phyloP scores from a whole-genome alignment of 2,113 vertebrate genomes.

The Gila orcuttii region DNA sequence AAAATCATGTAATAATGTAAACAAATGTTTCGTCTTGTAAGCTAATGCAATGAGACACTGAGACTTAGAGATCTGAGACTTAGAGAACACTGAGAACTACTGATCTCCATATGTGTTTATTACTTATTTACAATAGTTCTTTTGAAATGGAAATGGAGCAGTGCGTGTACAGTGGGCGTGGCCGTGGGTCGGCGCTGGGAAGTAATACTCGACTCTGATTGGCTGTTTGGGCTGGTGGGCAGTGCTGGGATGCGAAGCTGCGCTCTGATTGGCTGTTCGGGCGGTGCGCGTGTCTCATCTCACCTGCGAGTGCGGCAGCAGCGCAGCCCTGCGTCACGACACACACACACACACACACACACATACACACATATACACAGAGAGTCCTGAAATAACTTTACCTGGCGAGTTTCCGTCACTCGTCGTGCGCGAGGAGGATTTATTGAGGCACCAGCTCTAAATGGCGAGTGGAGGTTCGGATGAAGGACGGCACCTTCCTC shows the following conservation, averaged over 20 bases:
- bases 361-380: too few relatives aligned
- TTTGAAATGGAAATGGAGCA: not conserved
- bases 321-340: slow-evolving; percentile 61
- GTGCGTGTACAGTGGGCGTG: not conserved
- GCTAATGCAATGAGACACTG: too few relatives aligned
- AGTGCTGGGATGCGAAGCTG: not conserved
- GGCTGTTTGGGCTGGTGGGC: not conserved
- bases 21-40: too few relatives aligned
- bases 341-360: slow-evolving; percentile 6
- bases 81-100: too few relatives aligned
- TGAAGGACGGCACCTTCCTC: slow-evolving; percentile 64
- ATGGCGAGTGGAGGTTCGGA: slow-evolving; percentile 87
- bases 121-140: not conserved
- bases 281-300: slow-evolving; percentile 52
- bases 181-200: not conserved
- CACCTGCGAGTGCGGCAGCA: slow-evolving; percentile 61
- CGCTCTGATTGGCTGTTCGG: slow-evolving; percentile 53
- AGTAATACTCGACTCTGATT: not conserved
- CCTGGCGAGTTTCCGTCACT: not conserved
- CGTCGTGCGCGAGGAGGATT: not conserved
- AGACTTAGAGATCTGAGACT: too few relatives aligned
- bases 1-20: too few relatives aligned
- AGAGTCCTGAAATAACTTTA: slow-evolving; percentile 40
- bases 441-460: slow-evolving; percentile 63
- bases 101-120: too few relatives aligned